Percentiles rank a stretch among this genome's conserved stretches.
These are phyloP conservation scores for Grus americana DNA, from an alignment of 2,113 vertebrate genomes.

Conservation along the genomic window DNA sequence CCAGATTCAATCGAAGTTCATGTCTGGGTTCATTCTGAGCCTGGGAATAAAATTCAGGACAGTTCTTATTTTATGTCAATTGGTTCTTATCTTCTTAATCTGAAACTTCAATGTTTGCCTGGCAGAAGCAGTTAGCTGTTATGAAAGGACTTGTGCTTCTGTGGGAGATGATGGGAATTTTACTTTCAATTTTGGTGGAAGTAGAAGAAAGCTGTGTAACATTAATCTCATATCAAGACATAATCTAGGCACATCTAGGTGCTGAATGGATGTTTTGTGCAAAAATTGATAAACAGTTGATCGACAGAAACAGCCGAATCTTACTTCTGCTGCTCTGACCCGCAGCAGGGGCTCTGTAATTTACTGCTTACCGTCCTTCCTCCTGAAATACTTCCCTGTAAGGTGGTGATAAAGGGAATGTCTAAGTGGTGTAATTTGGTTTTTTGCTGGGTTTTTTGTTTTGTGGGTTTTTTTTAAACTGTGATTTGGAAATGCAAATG, in stretches of 20 bases:
- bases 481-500: background rate
- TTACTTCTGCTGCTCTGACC: background rate
- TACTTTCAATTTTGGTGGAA: background rate
- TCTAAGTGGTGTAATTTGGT: accelerated
- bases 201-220: background rate
- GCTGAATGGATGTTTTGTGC: background rate
- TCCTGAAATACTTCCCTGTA: background rate
- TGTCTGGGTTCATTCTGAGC: background rate
- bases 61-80: background rate
- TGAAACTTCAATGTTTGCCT: conserved; percentile 40
- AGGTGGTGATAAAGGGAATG: accelerated
- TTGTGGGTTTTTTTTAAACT: background rate
- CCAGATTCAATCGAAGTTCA: background rate
- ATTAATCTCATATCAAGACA: background rate
- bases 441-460: too few relatives aligned
- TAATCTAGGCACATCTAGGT: background rate
- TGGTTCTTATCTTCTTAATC: conserved; percentile 36
- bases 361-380: background rate
- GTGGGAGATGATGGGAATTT: background rate
- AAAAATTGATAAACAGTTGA: background rate
- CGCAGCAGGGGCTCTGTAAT: accelerated
- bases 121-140: background rate
- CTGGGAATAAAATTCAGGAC: background rate
- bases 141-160: background rate
- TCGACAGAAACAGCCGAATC: accelerated